Percentiles rank a stretch among this genome's conserved stretches.
phyloP scores from a whole-genome alignment of 2,113 vertebrate genomes.

The Phasianus colchicus region DNA sequence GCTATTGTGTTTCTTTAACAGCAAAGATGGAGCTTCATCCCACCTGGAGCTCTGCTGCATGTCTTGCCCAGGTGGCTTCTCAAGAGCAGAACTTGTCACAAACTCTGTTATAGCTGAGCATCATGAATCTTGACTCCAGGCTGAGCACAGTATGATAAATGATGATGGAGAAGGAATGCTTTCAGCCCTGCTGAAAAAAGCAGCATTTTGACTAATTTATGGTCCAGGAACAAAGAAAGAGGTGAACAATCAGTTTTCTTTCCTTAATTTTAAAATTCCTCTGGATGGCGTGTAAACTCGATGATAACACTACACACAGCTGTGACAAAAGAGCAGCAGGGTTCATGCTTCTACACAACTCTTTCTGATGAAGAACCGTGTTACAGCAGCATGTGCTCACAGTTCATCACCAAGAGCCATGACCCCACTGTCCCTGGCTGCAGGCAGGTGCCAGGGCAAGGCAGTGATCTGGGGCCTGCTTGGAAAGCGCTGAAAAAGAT shows the following conservation, averaged over 20 bases:
- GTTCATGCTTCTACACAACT: fast-evolving
- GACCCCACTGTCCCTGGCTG: neutral
- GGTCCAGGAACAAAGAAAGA: neutral
- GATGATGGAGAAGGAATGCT: fast-evolving
- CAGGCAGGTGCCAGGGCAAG: neutral
- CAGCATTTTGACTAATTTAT: neutral
- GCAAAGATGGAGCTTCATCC: neutral
- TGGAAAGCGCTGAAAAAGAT: neutral
- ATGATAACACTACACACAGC: neutral
- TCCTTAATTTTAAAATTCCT: neutral
- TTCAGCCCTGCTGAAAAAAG: neutral
- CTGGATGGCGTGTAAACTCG: neutral
- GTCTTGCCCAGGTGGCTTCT: neutral
- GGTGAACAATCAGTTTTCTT: neutral
- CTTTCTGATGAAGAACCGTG: neutral
- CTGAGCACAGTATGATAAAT: fast-evolving
- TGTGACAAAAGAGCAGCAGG: neutral
- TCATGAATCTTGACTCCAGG: fast-evolving
- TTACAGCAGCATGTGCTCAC: neutral
- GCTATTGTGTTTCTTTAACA: neutral
- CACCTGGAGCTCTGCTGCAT: neutral
- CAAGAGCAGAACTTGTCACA: neutral
- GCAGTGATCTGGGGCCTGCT: neutral
- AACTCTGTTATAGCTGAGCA: neutral
- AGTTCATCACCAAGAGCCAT: neutral